Evolutionary conservation across 1,140 invertebrate genomes (phyloP).

Genomic region (Diplogasteroides magnus): DNA sequence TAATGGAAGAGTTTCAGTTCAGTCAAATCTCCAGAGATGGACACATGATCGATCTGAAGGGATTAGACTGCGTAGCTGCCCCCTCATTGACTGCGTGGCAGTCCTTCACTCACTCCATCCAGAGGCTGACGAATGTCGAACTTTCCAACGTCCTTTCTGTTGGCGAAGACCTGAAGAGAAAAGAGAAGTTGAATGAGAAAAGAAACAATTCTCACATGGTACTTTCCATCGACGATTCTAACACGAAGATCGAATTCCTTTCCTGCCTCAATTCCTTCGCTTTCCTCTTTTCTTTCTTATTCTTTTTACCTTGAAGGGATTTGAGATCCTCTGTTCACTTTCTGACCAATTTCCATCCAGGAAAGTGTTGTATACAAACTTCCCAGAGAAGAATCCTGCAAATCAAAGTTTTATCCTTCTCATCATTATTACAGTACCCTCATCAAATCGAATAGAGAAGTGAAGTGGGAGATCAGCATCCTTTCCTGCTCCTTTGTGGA

Average conservation of each 20-base stretch:
- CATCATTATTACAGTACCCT: conserved; percentile 28
- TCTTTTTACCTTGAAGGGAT: conserved; percentile 39
- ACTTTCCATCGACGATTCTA: conserved; percentile 49
- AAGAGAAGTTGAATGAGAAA: conserved; percentile 6
- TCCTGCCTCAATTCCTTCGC: conserved; percentile 27
- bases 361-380: conserved; percentile 54
- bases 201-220: conserved; percentile 32
- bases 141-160: conserved; percentile 45
- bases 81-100: background rate
- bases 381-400: conserved; percentile 43
- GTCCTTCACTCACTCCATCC: conserved; percentile 47
- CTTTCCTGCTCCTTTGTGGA: conserved; percentile 49
- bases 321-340: conserved; percentile 44
- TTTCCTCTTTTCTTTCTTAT: background rate
- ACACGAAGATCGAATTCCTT: conserved; percentile 52
- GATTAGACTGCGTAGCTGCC: background rate
- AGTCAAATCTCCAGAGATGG: conserved; percentile 48
- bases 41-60: conserved; percentile 44
- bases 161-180: conserved; percentile 45
- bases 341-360: conserved; percentile 51
- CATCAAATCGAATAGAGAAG: conserved; percentile 53
- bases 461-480: conserved; percentile 51
- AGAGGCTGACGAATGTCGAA: conserved; percentile 47
- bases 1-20: conserved; percentile 50
- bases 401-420: too few species aligned